Percentiles rank a stretch among this genome's conserved stretches.
Evolutionary conservation across 2,113 vertebrate genomes (phyloP).

Genomic region (Silurus asotus): DNA sequence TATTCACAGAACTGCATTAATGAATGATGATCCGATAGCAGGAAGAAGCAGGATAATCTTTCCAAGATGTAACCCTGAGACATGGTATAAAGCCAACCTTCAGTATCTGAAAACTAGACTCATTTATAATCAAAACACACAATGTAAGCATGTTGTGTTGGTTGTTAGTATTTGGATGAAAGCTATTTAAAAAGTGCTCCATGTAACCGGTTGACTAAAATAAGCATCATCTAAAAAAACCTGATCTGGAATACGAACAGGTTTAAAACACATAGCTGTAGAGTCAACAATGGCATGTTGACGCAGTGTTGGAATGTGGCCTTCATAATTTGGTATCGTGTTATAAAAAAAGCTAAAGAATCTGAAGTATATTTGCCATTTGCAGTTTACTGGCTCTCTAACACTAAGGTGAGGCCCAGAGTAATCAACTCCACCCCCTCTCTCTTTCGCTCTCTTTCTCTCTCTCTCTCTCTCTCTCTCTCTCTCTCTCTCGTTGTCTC

Average conservation of each 20-base stretch:
- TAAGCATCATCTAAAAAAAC: background rate
- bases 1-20: background rate
- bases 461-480: background rate
- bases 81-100: background rate
- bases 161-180: background rate
- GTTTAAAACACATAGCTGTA: background rate
- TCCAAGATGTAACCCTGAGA: background rate
- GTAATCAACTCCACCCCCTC: background rate
- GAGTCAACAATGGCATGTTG: background rate
- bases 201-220: background rate
- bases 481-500: background rate
- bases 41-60: background rate
- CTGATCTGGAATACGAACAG: background rate
- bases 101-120: background rate
- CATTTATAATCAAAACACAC: background rate
- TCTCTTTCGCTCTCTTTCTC: slow-evolving; percentile 4
- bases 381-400: background rate
- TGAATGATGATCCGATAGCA: background rate
- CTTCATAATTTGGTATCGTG: background rate
- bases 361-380: background rate
- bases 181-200: background rate
- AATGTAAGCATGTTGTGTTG: background rate
- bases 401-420: background rate
- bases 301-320: slow-evolving; percentile 5
- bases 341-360: background rate